Evolutionary conservation across 2,797 vertebrate species (phyloP).

Genomic region (Enteromius paludinosus): DNA sequence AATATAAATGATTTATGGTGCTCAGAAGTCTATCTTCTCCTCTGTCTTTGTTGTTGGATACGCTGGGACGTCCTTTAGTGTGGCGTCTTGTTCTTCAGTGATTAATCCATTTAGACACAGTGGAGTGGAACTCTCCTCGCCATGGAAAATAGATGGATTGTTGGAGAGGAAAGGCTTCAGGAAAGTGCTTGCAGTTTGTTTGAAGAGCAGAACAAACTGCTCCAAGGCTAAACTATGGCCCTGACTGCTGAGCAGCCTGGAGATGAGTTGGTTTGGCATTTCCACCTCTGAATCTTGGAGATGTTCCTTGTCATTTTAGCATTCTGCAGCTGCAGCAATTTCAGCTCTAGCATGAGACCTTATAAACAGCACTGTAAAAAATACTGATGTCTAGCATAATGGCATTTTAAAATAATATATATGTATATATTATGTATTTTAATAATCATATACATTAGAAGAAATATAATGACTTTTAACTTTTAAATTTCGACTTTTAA

Average conservation of each 20-base stretch:
- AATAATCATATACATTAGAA: no score
- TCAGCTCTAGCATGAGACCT: neutral
- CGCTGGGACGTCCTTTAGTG: slow-evolving; percentile 19
- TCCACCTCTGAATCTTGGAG: neutral
- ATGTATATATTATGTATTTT: no score
- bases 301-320: neutral
- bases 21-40: slow-evolving; percentile 43
- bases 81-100: slow-evolving; percentile 34
- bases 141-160: slow-evolving; percentile 24
- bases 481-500: no score
- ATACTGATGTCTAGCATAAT: no score
- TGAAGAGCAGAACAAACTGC: slow-evolving; percentile 10
- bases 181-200: slow-evolving; percentile 19
- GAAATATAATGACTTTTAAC: no score
- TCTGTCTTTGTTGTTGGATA: slow-evolving; percentile 33
- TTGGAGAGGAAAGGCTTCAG: slow-evolving; percentile 3
- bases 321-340: neutral
- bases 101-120: slow-evolving; percentile 46
- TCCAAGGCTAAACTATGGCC: slow-evolving; percentile 18
- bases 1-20: slow-evolving; percentile 56
- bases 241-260: neutral
- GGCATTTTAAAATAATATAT: neutral
- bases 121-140: slow-evolving; percentile 22
- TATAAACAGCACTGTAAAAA: neutral
- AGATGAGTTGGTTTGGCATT: slow-evolving; percentile 20